Evolutionary conservation across 1,140 invertebrate species (phyloP), one percentile per base, ranked within the genome.

Genomic region (Vanessa tameamea): DNA sequence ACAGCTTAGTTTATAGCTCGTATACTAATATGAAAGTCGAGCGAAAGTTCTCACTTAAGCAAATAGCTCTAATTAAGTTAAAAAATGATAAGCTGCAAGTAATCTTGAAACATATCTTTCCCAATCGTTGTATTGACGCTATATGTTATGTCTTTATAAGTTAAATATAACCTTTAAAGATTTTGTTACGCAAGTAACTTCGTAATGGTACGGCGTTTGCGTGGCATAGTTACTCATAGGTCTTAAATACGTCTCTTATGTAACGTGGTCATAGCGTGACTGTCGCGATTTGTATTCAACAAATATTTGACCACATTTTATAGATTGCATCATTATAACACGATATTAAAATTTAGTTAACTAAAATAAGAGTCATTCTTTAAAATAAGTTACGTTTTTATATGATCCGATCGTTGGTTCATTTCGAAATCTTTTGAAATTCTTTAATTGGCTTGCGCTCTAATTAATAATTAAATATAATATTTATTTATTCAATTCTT

Each of bases 301-400:
- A 77, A 77, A 77, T 72, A 76, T 72, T 66, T 70, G 47, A 69
- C 53, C 70, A 69, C 63, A 69, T 67, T 69, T 75, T 59, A 69
- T 76, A 59, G 47, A 73, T 76, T 77, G 70, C 75, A 53, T 72
- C 70, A 77, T 69, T 73, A 55, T 61, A 63, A 43, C 16, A 63
- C 47, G 51, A 63, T 73, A 73, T 63, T 26, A 73, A 68, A 63
- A 68, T 26, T 61, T 15, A 66, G 31, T 57, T 47, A 43, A 68
- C 16, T n/a, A 61, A 59, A 12, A 59, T 59, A 55, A 55, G 8
- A 57, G 53, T 57, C 53, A 57, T 57, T 57, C 53, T 26, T 23
- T 23, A 57, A 26, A 26, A 57, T 23, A 55, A 55, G 16, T 57
- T 57, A 57, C 13, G 53, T 57, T 13, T n/a, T 23, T 20, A 20